Evolutionary conservation across 2,113 vertebrate genomes (phyloP), one percentile per base, ranked within the genome.

Genomic region (Phoenicopterus ruber): DNA sequence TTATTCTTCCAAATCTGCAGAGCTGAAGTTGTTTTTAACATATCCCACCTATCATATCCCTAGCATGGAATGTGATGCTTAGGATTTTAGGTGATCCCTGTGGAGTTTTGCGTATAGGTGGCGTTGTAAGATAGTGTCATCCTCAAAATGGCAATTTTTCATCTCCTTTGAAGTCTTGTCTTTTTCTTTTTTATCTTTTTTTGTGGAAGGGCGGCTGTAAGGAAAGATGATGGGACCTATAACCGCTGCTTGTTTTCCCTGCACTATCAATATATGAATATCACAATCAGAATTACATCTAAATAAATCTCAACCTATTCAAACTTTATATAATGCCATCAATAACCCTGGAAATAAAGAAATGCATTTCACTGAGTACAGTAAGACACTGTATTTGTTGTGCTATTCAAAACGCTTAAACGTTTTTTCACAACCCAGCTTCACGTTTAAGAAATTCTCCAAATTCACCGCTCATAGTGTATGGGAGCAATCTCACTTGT

Each of bases 31-130:
- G 5, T 0, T 9, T 19, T n/a, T 31, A 62, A 36, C 65, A 50
- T 6, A n/a, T n/a, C n/a, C n/a, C n/a, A n/a, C n/a, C 70, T 25
- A 20, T 36, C 72, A 20, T 5, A 28, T n/a, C 31, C 50, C 40
- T 8, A 3, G 32, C 4, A 10, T 0, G 8, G 47, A 26, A 26
- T 8, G 12, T 4, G 36, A 40, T 4, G 11, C 25, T 29, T 16
- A 32, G 55, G 26, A 10, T 32, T 32, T 19, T 5, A 15, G 59
- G 44, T 29, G 55, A 62, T 13, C 50, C 49, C 32, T 57, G 65
- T 11, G 78, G 44, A 28, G 17, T 17, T 52, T 17, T 13, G 42
- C 8, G 34, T 22, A 4, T 8, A 18, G n/a, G 22, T 47, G 83
- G 24, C n/a, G 11, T 5, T 65, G 40, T 29, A 38, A n/a, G 24